A percentile compares a stretch with the other conserved stretches of the same genome.
phyloP scores from a whole-genome alignment of 2,113 vertebrate species.

The Syngnathus typhle region DNA sequence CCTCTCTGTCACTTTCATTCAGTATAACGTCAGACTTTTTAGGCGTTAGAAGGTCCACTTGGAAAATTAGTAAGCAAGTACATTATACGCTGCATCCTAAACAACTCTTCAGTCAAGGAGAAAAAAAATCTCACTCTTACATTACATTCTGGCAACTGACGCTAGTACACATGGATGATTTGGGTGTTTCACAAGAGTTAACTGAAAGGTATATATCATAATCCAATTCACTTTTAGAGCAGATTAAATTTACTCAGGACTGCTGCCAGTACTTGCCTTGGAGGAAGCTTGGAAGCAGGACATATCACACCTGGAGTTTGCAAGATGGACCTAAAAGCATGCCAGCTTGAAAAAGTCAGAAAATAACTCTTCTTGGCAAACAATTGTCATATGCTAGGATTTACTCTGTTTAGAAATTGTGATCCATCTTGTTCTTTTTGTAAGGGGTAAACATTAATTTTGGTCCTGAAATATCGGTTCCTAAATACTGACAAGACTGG shows the following conservation, averaged over 20 bases:
- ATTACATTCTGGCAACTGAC: not conserved
- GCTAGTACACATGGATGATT: not conserved
- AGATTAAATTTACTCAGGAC: not conserved
- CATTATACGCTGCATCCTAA: not conserved
- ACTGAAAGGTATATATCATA: not conserved
- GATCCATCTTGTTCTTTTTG: not conserved
- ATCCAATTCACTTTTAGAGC: not conserved
- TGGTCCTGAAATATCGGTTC: too few relatives aligned
- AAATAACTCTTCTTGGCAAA: not conserved
- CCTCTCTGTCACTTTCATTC: constrained; percentile 30
- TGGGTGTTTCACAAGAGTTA: not conserved
- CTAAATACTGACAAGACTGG: not conserved
- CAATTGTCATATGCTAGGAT: not conserved
- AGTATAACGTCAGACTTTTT: constrained; percentile 12
- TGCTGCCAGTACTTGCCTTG: not conserved
- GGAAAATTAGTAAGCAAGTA: not conserved
- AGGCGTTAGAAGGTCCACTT: not conserved
- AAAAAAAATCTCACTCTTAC: not conserved
- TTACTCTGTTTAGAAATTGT: not conserved
- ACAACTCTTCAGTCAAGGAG: not conserved
- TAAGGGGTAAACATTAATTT: too few relatives aligned
- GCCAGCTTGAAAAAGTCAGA: not conserved
- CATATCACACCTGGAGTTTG: not conserved
- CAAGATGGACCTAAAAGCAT: not conserved
- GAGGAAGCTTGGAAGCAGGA: not conserved